Conservation (phyloP, 2,888 invertebrate species). For the Gibbula magus region DNA sequence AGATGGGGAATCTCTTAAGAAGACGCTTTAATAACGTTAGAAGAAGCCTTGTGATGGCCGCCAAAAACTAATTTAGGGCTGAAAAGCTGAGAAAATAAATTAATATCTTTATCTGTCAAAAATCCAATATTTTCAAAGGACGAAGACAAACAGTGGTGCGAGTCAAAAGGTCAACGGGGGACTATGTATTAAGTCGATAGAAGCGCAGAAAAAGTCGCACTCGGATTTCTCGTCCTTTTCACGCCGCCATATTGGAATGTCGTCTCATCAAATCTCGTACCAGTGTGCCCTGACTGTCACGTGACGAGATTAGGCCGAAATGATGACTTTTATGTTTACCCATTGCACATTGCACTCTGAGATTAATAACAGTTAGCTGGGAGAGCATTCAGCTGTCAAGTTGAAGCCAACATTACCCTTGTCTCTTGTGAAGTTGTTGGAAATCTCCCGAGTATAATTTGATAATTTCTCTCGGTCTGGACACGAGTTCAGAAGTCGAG, state of each 20-base stretch:
- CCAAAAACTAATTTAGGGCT: slow-evolving; percentile 1
- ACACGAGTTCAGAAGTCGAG: no score
- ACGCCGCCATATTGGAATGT: slow-evolving; percentile 7
- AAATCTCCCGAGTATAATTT: no score
- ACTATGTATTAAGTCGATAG: neutral
- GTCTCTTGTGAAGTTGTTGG: no score
- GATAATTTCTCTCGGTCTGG: no score
- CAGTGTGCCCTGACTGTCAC: neutral
- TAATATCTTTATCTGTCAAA: slow-evolving; percentile 21
- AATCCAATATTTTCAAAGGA: slow-evolving; percentile 22
- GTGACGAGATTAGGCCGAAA: slow-evolving; percentile 13
- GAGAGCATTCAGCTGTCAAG: slow-evolving; percentile 1
- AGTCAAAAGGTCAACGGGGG: neutral
- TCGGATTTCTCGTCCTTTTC: neutral
- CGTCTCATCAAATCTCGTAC: slow-evolving; percentile 16
- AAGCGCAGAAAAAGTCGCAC: neutral
- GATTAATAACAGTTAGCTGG: slow-evolving; percentile 14
- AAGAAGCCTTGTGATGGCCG: neutral
- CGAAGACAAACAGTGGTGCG: slow-evolving; percentile 7
- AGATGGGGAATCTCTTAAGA: neutral
- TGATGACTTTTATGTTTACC: slow-evolving; percentile 15
- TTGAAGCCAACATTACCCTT: neutral
- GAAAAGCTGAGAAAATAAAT: slow-evolving; percentile 22
- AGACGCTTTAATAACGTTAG: slow-evolving; percentile 9
- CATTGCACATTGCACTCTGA: slow-evolving; percentile 9